Percentiles rank a stretch among this genome's conserved stretches.
phyloP scores from a whole-genome alignment of 1,140 invertebrate species.

The Nebria ingens region DNA sequence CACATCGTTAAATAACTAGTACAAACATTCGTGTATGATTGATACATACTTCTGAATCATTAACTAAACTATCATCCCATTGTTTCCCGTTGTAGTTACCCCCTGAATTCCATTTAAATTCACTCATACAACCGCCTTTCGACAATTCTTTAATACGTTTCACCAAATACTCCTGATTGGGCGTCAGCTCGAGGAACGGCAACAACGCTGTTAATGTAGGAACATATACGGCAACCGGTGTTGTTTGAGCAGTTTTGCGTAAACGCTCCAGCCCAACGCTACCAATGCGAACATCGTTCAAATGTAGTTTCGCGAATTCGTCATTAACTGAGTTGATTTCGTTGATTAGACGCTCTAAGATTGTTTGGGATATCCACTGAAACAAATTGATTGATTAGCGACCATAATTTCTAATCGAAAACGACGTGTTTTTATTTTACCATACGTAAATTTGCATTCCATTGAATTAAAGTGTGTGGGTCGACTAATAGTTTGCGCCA shows the following conservation, averaged over 20 bases:
- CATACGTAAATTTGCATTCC: slow-evolving; percentile 54
- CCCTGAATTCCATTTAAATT: slow-evolving; percentile 72
- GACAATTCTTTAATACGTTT: slow-evolving; percentile 63
- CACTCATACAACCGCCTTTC: slow-evolving; percentile 68
- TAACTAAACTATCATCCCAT: slow-evolving; percentile 70
- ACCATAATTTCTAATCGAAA: neutral
- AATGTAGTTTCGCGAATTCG: slow-evolving; percentile 51
- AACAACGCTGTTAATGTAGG: slow-evolving; percentile 58
- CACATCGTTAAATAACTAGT: slow-evolving; percentile 1
- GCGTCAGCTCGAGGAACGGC: slow-evolving; percentile 65
- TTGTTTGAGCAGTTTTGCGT: slow-evolving; percentile 52
- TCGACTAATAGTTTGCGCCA: slow-evolving; percentile 52
- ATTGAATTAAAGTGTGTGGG: slow-evolving; percentile 47
- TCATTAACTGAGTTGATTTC: slow-evolving; percentile 63
- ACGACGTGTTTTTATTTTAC: slow-evolving; percentile 31
- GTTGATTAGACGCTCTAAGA: slow-evolving; percentile 53
- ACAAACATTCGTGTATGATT: slow-evolving; percentile 10
- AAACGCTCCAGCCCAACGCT: slow-evolving; percentile 55
- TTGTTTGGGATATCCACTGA: slow-evolving; percentile 70
- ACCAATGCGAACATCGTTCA: slow-evolving; percentile 60
- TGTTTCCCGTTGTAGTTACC: slow-evolving; percentile 57
- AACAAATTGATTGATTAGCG: slow-evolving; percentile 22
- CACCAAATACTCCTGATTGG: slow-evolving; percentile 75
- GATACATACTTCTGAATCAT: slow-evolving; percentile 60
- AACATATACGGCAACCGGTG: slow-evolving; percentile 48